These are phyloP conservation scores for Cyanoliseus patagonus DNA, from an alignment of 2,113 vertebrate genomes.

Conservation along the genomic window DNA sequence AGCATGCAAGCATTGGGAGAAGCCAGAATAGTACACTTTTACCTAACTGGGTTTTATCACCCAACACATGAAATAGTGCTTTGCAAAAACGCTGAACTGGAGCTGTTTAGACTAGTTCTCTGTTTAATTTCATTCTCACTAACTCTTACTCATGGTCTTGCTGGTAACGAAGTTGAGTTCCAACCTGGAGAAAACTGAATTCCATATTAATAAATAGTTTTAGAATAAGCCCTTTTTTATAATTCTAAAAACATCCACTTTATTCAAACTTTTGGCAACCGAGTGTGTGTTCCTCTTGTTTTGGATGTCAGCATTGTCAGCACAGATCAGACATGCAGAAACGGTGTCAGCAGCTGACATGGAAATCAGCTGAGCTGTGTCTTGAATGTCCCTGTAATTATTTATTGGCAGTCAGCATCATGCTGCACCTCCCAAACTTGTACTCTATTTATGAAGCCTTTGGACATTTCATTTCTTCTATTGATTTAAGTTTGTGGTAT, in stretches of 20 bases:
- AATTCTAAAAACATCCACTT: not conserved
- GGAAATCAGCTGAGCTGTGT: not conserved
- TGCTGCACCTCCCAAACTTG: not conserved
- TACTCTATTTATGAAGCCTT: not conserved
- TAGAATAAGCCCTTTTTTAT: not conserved
- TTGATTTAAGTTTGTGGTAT: not conserved
- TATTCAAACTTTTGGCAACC: not conserved
- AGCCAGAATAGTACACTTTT: not conserved
- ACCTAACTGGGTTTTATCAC: not conserved
- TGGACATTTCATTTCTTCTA: not conserved
- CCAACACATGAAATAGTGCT: not conserved
- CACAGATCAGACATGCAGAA: not conserved
- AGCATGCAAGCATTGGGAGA: not conserved
- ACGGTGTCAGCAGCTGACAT: not conserved
- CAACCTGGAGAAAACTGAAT: not conserved
- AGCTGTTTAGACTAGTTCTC: rapidly evolving
- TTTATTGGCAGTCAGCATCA: not conserved
- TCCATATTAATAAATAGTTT: not conserved
- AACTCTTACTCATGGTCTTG: not conserved
- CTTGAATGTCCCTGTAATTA: not conserved
- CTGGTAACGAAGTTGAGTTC: not conserved
- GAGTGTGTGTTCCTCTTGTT: not conserved
- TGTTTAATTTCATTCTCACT: not conserved
- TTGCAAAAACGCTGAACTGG: not conserved
- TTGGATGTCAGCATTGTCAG: not conserved